Evolutionary conservation across 2,888 invertebrate genomes (phyloP), one percentile per base, ranked within the genome.

Genomic region (Petrolisthes manimaculis): DNA sequence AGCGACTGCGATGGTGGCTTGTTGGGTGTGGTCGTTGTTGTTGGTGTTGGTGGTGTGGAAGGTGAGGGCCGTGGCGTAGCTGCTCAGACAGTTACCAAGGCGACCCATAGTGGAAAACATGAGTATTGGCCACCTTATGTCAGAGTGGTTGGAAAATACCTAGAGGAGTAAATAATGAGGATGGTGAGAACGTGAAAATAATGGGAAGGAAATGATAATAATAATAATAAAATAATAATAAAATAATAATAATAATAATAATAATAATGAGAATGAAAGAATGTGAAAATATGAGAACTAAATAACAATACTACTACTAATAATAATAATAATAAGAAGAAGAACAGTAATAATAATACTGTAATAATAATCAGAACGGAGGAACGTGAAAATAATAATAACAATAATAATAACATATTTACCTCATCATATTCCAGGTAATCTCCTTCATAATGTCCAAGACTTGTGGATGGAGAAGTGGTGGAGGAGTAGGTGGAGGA

Each of bases 61-160:
- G 77, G 79, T 61, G n/a, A 89, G 78, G 53, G 89, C 89, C 18
- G 83, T 78, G 21, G 85, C 89, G 78, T 89, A 89, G 55, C 55
- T 78, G 37, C 53, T 85, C 53, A 89, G 85, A 21, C 89, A 83
- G 74, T 89, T 89, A 6, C 89, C 89, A 2, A 89, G 83, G 4
- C 86, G 89, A 5, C 89, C 89, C 53, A 89, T 12, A 4, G 85
- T 89, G 24, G 78, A 37, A 71, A 89, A 89, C 69, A 89, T 86
- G 53, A 89, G 53, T 14, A 89, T n/a, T 8, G 89, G 89, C 67
- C 75, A 85, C 71, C 24, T 54, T 1, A 84, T 74, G 53, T 21
- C 4, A 4, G 84, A 74, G 54, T 5, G 37, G 56, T 69, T 83
- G 24, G 83, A 18, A 21, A 83, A 78, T 0, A 79, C 61, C 86